These are phyloP conservation scores for Cinclus mexicanus DNA, from an alignment of 2,113 vertebrate genomes.

Conservation along the genomic window DNA sequence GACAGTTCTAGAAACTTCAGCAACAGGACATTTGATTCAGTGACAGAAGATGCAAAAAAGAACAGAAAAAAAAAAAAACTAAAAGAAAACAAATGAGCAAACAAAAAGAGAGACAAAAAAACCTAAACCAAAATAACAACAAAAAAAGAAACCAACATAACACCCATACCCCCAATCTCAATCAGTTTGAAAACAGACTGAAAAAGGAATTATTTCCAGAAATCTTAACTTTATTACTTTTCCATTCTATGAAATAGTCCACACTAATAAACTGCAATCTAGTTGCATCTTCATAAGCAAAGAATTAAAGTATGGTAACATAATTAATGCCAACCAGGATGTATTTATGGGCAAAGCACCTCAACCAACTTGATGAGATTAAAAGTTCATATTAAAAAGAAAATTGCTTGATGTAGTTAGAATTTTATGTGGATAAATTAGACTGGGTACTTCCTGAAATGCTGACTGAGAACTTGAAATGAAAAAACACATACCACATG, in stretches of 20 bases:
- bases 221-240: not conserved
- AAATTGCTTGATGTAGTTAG: not conserved
- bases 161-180: not conserved
- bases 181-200: not conserved
- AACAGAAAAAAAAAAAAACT: not conserved
- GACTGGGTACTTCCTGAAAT: not conserved
- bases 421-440: conserved; percentile 10
- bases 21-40: not conserved
- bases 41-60: not conserved
- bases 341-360: not conserved
- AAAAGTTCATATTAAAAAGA: not conserved
- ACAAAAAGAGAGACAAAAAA: not conserved
- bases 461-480: not conserved
- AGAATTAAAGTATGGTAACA: conserved; percentile 2
- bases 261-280: not conserved
- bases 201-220: not conserved
- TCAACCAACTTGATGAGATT: conserved; percentile 1
- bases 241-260: not conserved
- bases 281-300: not conserved
- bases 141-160: not conserved
- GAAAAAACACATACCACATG: not conserved
- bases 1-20: not conserved
- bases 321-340: not conserved
- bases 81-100: not conserved
- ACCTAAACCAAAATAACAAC: not conserved